Base-by-base conservation (phyloP, 2,888 invertebrate genomes). In the Brachyopa scutellaris region DNA sequence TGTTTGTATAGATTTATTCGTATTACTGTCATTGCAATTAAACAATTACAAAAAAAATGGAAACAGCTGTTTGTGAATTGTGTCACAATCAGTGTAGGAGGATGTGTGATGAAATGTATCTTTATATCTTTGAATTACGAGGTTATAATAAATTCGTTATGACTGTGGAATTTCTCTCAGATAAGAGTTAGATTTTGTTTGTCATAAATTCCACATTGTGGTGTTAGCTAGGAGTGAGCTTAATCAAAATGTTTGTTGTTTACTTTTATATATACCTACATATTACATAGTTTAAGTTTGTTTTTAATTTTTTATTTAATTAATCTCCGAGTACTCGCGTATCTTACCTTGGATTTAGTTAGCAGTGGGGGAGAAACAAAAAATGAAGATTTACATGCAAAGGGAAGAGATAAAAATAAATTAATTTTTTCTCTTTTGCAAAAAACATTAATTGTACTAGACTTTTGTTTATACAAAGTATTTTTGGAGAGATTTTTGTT, bases 1-100 rank as follows among this genome's bases (percentile, higher is more conserved):
- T 62, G 40, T 69, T 59, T 74, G 69, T 29, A 64, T 31, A 40
- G 21, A 57, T 19, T 55, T 55, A 67, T 49, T 53, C 31, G 64
- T 42, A 51, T 72, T 61, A 57, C 19, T 19, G 40, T 21, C 47
- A 53, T 33, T 64, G 64, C 29, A 36, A 31, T 15, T 9, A 9
- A 17, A 15, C 38, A 21, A 23, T 3, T 8, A 21, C 2, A 51
- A 15, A 11, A 29, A 4, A 64, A 38, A n/a, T 17, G 8, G 17
- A 29, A 26, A 21, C 61, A 72, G 51, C 72, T 72, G 61, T 45
- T 70, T 21, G 31, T 26, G 55, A 47, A n/a, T n/a, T n/a, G n/a
- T n/a, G n/a, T n/a, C 36, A 45, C 33, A 49, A 33, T 21, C 4
- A 15, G n/a, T 51, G 11, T 8, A 26, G 23, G 17, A 23, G 17